Conservation (phyloP, 1,140 invertebrate genomes). For the Octopus sinensis region DNA sequence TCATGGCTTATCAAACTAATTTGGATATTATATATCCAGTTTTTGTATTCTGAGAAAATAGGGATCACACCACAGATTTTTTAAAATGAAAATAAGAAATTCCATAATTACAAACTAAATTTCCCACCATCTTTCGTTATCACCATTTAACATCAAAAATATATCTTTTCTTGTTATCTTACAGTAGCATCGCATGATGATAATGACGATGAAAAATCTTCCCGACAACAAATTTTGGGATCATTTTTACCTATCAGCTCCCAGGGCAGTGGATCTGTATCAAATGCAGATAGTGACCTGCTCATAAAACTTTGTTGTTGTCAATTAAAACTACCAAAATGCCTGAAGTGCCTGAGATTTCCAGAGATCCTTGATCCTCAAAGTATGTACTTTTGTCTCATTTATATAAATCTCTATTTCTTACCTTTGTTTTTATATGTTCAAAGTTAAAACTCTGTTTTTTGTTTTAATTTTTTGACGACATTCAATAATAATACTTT, state of each 20-base stretch:
- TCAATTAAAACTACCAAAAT: conserved; percentile 36
- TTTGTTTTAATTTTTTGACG: too few relatives aligned
- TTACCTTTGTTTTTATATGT: not conserved
- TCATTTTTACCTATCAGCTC: conserved; percentile 28
- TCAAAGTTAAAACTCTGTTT: not conserved
- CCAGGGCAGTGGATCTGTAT: conserved; percentile 15
- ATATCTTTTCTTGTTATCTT: not conserved
- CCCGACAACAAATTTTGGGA: conserved; percentile 25
- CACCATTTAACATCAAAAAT: too few relatives aligned
- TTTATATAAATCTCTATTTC: not conserved
- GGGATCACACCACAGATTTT: too few relatives aligned
- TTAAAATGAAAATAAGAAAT: too few relatives aligned
- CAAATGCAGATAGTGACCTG: conserved; percentile 28
- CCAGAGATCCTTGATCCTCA: conserved; percentile 47
- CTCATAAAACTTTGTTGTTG: conserved; percentile 37
- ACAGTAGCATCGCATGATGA: not conserved
- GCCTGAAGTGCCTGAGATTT: conserved; percentile 36
- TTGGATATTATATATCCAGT: too few relatives aligned
- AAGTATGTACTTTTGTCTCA: conserved; percentile 39
- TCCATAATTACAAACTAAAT: too few relatives aligned
- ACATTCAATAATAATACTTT: too few relatives aligned
- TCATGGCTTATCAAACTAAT: too few relatives aligned
- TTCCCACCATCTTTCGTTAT: too few relatives aligned
- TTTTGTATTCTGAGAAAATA: too few relatives aligned
- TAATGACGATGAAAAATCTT: conserved; percentile 16